Evolutionary conservation across 2,888 invertebrate species (phyloP).

Genomic region (Liodrosophila aerea): DNA sequence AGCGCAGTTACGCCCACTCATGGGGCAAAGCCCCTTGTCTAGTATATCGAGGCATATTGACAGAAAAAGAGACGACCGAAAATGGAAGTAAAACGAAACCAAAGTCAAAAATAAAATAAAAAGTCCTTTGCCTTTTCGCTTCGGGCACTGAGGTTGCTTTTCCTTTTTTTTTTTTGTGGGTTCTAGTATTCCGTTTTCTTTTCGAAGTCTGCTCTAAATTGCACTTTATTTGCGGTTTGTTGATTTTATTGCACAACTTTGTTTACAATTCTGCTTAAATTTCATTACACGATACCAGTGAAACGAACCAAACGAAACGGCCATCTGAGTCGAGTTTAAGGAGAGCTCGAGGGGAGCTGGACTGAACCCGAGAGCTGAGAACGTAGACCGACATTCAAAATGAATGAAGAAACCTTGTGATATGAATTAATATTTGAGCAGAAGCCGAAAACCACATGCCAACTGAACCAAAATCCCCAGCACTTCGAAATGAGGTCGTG

Average conservation of each 20-base stretch:
- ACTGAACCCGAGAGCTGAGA: too few species aligned
- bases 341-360: slow-evolving; percentile 3
- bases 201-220: slow-evolving; percentile 56
- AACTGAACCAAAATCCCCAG: slow-evolving; percentile 16
- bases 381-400: slow-evolving; percentile 47
- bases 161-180: background rate
- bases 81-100: slow-evolving; percentile 22
- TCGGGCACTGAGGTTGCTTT: slow-evolving; percentile 6
- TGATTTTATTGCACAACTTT: slow-evolving; percentile 72
- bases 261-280: slow-evolving; percentile 73
- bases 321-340: slow-evolving; percentile 19
- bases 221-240: slow-evolving; percentile 72
- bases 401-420: slow-evolving; percentile 73
- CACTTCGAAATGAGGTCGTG: background rate
- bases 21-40: slow-evolving; percentile 1
- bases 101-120: slow-evolving; percentile 41
- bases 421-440: slow-evolving; percentile 76
- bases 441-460: slow-evolving; percentile 29
- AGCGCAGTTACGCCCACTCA: slow-evolving; percentile 37
- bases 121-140: slow-evolving; percentile 31
- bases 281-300: slow-evolving; percentile 69
- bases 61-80: background rate
- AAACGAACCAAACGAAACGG: slow-evolving; percentile 40
- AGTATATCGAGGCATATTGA: slow-evolving; percentile 29
- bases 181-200: background rate